Percentiles rank a stretch among this genome's conserved stretches.
Conservation (phyloP, 1,140 invertebrate species). For the Drosophila sechellia region DNA sequence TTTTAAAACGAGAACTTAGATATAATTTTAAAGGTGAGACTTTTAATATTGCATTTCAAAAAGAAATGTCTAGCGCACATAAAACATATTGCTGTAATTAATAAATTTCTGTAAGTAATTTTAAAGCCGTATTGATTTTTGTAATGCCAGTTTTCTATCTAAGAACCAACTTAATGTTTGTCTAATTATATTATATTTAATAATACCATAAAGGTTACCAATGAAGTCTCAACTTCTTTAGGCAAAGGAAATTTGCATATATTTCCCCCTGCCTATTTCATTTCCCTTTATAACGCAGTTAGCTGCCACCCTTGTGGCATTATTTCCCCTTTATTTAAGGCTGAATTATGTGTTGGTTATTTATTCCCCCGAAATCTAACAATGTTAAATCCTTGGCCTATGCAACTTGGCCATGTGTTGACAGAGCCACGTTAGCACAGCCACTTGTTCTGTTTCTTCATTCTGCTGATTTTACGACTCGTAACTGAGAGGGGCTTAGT, state of each 20-base stretch:
- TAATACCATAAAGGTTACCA: background rate
- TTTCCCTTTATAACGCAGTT: constrained; percentile 3
- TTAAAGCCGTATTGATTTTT: too few relatives aligned
- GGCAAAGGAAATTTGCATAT: too few relatives aligned
- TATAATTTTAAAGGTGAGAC: too few relatives aligned
- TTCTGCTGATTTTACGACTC: constrained; percentile 57
- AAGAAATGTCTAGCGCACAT: background rate
- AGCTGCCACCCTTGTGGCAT: background rate
- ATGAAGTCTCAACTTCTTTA: too few relatives aligned
- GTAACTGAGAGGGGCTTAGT: constrained; percentile 68
- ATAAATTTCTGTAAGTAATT: too few relatives aligned
- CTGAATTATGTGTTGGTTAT: constrained; percentile 39
- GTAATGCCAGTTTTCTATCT: too few relatives aligned
- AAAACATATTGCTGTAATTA: background rate
- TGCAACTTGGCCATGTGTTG: constrained; percentile 33
- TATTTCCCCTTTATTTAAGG: constrained; percentile 7
- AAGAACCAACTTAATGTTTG: background rate
- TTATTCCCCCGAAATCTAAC: constrained; percentile 48
- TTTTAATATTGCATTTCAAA: constrained; percentile 11
- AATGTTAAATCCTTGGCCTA: constrained; percentile 42
- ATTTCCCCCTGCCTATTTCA: background rate
- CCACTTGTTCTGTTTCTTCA: constrained; percentile 4
- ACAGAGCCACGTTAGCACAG: constrained; percentile 52
- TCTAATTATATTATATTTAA: background rate
- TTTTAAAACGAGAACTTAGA: too few relatives aligned